A percentile compares a stretch with the other conserved stretches of the same genome.
Conservation (phyloP, 2,797 vertebrate genomes). For the Onychomys arenicola region DNA sequence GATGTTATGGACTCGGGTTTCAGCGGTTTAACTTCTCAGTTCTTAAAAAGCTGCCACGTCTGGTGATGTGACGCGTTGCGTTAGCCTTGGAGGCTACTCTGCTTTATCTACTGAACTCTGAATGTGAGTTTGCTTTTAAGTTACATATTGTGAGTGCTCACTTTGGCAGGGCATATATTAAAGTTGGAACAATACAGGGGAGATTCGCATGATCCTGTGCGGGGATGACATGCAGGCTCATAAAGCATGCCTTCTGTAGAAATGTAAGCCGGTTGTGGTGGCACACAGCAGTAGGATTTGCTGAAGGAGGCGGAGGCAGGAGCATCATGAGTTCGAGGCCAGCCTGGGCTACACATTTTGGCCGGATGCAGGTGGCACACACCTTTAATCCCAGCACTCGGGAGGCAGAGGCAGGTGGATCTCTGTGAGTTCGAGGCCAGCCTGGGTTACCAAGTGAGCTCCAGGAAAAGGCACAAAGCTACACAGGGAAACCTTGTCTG, state of each 20-base stretch:
- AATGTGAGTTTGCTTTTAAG: neutral
- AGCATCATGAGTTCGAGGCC: too few species aligned
- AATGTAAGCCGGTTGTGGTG: too few species aligned
- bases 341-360: too few species aligned
- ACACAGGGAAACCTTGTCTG: too few species aligned
- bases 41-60: neutral
- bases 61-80: rapidly evolving
- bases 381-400: too few species aligned
- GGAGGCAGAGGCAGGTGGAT: too few species aligned
- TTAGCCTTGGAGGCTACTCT: neutral
- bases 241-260: neutral
- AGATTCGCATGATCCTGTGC: neutral
- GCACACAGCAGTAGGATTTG: too few species aligned
- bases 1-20: neutral
- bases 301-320: too few species aligned
- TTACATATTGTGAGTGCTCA: neutral
- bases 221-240: neutral
- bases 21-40: neutral
- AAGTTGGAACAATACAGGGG: neutral
- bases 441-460: too few species aligned
- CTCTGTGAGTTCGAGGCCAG: too few species aligned
- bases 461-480: too few species aligned
- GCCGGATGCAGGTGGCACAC: too few species aligned
- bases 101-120: neutral
- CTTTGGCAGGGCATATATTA: neutral